A percentile compares a stretch with the other conserved stretches of the same genome.
Evolutionary conservation across 2,888 invertebrate species (phyloP).

Genomic region (Philaethria dido): DNA sequence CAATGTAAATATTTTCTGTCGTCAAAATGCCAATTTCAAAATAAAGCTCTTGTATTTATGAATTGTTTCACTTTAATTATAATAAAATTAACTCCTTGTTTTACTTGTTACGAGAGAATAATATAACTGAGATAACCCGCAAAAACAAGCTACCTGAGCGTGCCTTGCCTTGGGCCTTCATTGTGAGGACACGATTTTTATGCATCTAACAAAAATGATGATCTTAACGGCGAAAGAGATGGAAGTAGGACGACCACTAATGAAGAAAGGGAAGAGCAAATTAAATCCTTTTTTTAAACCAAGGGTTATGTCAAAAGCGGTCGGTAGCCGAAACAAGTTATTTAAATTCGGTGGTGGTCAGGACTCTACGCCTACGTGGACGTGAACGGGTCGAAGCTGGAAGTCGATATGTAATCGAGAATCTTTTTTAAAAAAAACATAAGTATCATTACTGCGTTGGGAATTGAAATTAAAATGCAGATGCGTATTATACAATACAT

Average conservation of each 20-base stretch:
- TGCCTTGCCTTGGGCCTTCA: conserved; percentile 51
- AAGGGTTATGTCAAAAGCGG: conserved; percentile 72
- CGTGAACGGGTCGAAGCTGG: conserved; percentile 44
- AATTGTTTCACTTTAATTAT: background rate
- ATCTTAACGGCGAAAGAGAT: conserved; percentile 59
- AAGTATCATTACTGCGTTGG: conserved; percentile 48
- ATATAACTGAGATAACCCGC: conserved; percentile 67
- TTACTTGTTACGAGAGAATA: conserved; percentile 42
- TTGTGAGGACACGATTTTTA: conserved; percentile 52
- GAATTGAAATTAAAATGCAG: conserved; percentile 65
- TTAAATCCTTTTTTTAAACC: conserved; percentile 52
- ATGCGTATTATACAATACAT: too few relatives aligned
- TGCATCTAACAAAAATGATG: conserved; percentile 59
- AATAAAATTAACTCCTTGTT: background rate
- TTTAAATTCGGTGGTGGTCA: conserved; percentile 71
- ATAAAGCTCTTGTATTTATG: background rate
- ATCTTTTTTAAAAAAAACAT: conserved; percentile 49
- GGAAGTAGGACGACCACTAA: conserved; percentile 50
- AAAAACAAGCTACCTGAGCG: conserved; percentile 78
- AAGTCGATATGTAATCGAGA: conserved; percentile 35
- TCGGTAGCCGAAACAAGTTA: conserved; percentile 78
- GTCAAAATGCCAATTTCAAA: background rate
- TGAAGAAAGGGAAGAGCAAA: conserved; percentile 58
- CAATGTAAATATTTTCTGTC: background rate
- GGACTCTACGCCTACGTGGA: conserved; percentile 62